Evolutionary conservation across 2,113 vertebrate species (phyloP), one percentile per base, ranked within the genome.

Genomic region (Dolichotis patagonum): DNA sequence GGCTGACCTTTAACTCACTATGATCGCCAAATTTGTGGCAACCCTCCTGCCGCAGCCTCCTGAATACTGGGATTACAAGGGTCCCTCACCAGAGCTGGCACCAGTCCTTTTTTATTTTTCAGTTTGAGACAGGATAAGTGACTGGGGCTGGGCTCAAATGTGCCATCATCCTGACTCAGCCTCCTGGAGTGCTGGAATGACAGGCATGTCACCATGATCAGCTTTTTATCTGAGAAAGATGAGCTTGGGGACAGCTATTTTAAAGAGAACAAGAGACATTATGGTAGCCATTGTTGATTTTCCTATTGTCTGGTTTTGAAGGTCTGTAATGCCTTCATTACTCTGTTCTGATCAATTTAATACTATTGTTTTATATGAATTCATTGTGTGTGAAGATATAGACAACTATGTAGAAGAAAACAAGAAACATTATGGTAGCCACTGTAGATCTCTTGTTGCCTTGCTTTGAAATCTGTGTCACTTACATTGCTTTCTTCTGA

Each of bases 201-300:
- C 28, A 19, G 1, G 26, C 52, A 30, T 32, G 46, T 10, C 46
- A 32, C 43, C 30, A 80, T 49, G 30, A 14, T 7, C 12, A 24
- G 77, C 46, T 80, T 52, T 52, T 19, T 28, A 80, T 52, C 71
- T 93, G 54, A 87, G 93, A 85, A 96, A 87, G 75, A 82, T 20
- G 32, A 58, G 62, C 49, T 91, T 35, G 6, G 24, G 49, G 49
- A 52, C 49, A 52, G 49, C 49, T 52, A 52, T 52, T 52, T 52
- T 52, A 9, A 52, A 52, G 49, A 52, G 11, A 52, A 52, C 10
- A 52, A 52, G 49, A 8, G 49, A 52, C 49, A 52, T 52, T 52
- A 52, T 11, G 10, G 49, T 11, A 52, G 49, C 49, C 49, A 52
- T 52, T 52, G 49, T 52, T 52, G 10, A 52, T 52, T 52, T 52